Conservation (phyloP, 1,140 invertebrate genomes). For the Ditylenchus dipsaci region DNA sequence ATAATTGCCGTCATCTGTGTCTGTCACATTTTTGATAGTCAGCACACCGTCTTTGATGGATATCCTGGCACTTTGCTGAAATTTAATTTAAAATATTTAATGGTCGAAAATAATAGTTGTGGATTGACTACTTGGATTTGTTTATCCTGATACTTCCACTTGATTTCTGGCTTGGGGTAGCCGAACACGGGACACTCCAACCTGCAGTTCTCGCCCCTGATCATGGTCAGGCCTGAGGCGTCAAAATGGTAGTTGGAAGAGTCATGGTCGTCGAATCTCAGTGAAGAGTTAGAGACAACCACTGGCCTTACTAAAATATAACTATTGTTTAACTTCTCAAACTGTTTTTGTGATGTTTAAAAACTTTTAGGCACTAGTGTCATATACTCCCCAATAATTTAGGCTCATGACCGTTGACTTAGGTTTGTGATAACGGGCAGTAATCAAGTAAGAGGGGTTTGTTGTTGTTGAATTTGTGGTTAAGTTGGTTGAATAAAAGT, state of each 20-base stretch:
- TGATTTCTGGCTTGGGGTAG: conserved; percentile 23
- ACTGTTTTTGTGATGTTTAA: no score
- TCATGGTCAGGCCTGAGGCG: conserved; percentile 17
- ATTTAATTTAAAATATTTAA: background rate
- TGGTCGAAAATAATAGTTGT: background rate
- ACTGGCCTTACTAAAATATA: conserved; percentile 30
- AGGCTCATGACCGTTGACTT: no score
- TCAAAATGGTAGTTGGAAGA: conserved; percentile 27
- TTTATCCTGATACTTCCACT: conserved; percentile 15
- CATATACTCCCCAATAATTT: no score
- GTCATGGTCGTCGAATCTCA: conserved; percentile 30
- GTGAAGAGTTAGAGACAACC: conserved; percentile 24
- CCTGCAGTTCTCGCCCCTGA: conserved; percentile 20
- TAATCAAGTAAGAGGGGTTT: no score
- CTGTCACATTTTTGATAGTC: conserved; percentile 31
- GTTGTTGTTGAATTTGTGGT: no score
- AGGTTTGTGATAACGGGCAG: no score
- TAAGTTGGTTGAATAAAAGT: no score
- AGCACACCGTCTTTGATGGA: conserved; percentile 14
- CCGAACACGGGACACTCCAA: conserved; percentile 29
- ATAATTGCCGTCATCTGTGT: conserved; percentile 28
- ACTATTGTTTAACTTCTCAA: background rate
- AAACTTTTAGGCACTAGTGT: no score
- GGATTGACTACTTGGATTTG: conserved; percentile 6
- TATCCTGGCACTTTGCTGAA: background rate